Evolutionary conservation across 2,888 invertebrate species (phyloP).

Genomic region (Amphipyra berbera): DNA sequence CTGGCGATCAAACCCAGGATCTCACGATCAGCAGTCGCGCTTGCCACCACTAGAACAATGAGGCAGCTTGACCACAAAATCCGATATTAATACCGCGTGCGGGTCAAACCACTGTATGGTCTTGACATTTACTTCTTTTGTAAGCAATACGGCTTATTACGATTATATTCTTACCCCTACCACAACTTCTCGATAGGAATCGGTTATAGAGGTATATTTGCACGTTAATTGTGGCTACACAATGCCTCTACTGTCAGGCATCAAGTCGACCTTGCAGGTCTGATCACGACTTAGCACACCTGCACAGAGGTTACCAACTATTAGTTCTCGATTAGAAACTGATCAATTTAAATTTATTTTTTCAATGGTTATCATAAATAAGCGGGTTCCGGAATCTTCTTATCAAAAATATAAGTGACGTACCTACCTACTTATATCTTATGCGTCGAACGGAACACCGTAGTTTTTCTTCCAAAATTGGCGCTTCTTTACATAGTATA

Average conservation of each 20-base stretch:
- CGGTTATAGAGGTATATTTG: slow-evolving; percentile 54
- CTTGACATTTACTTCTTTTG: slow-evolving; percentile 65
- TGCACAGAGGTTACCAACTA: slow-evolving; percentile 57
- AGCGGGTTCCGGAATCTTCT: slow-evolving; percentile 16
- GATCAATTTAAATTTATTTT: slow-evolving; percentile 19
- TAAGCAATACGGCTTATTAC: slow-evolving; percentile 37
- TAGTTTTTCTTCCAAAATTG: too few species aligned
- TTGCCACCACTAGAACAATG: too few species aligned
- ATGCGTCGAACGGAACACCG: not conserved
- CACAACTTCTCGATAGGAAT: slow-evolving; percentile 24
- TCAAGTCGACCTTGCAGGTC: slow-evolving; percentile 73
- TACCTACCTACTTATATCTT: not conserved
- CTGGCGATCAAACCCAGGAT: too few species aligned
- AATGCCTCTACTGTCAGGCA: slow-evolving; percentile 65
- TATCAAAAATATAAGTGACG: not conserved
- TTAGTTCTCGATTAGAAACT: slow-evolving; percentile 38
- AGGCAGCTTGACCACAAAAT: slow-evolving; percentile 48
- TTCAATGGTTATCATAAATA: slow-evolving; percentile 23
- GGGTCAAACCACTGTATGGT: slow-evolving; percentile 55
- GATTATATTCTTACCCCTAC: slow-evolving; percentile 28
- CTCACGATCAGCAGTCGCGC: too few species aligned
- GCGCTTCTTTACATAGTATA: too few species aligned
- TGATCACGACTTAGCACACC: slow-evolving; percentile 76
- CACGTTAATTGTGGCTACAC: slow-evolving; percentile 67
- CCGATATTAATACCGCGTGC: slow-evolving; percentile 51